Base-by-base conservation (phyloP, 2,797 vertebrate species). In the Babyrousa celebensis region DNA sequence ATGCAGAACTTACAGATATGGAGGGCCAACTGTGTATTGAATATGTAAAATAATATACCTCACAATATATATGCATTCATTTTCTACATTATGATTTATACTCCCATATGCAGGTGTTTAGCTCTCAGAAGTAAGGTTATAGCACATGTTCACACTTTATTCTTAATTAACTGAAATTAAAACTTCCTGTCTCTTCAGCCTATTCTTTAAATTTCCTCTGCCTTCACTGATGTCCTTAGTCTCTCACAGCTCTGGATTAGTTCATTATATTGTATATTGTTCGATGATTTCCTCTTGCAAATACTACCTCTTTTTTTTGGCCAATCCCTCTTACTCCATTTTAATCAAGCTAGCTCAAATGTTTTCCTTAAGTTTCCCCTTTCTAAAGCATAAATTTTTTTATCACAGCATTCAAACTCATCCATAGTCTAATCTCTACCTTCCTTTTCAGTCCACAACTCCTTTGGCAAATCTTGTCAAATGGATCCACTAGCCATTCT, bases 101-200 rank as follows among this genome's bases (percentile, higher is more conserved):
- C 6, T 77, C 21, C 10, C 25, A 63, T 15, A 12, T 79, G 9
- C 18, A 80, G 15, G 32, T 36, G 20, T 20, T 78, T 27, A 84
- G 36, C 27, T 91, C 18, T 83, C 62, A 79, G 6, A 83, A 21
- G 15, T 79, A 58, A 83, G 18, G 4, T 82, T 89, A 43, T 5
- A 52, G 23, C 9, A 58, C n/a, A 48, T 21, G 10, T 9, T 2
- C 29, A 78, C 14, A 36, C 17, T 40, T 92, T 21, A 32, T 70
- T 21, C 65, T 85, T 74, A 27, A 89, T 14, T 72, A 80, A 82
- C 40, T 72, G 2, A 92, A 36, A 12, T 85, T 92, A 77, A 87
- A 88, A 75, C 11, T 60, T 11, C 29, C 6, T 62, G 58, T 48
- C 12, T 75, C 67, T 70, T 80, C 71, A 54, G 12, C 36, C 6